Base-by-base conservation (phyloP, 2,888 invertebrate species). In the Parascotia fuliginaria region DNA sequence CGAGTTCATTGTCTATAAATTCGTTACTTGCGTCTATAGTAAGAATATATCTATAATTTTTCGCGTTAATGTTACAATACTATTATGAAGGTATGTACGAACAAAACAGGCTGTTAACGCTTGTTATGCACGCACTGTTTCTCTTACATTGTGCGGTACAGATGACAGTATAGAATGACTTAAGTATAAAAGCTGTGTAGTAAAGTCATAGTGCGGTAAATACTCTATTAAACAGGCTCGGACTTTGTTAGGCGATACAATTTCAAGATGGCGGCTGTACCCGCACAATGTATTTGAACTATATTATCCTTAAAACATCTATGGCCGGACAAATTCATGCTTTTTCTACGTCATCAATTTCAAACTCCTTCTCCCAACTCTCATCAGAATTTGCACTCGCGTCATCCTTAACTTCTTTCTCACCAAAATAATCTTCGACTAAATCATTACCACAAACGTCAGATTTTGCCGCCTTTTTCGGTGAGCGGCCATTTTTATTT, bases 291-390 rank as follows among this genome's bases (percentile, higher is more conserved):
- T 45, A 34, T 42, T 57, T 36, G 27, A 45, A 42, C 42, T 52
- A 57, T 50, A 56, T 59, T 65, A 66, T 64, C 41, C 49, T 64
- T 37, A 41, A 37, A 19, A 44, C 31, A 37, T 56, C 63, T 70
- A 76, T 70, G 74, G 75, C 64, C 59, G 73, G 74, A 70, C 38
- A 51, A 22, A 55, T 70, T 87, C 77, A 87, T 63, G 80, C 85
- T 78, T 85, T 87, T 54, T 73, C 80, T 1, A 80, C 79, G 24
- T 89, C 90, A 6, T 92, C 92, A 5, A 92, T 86, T 72, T 94
- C 94, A 73, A 94, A 94, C 63, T 94, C 94, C 59, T 93, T 93
- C 65, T 94, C 94, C 94, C 94, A 94, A 71, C 93, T 93, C 53
- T 93, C 93, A 49, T 93, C 93, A 0, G 93, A 93, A 60, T 92